These are phyloP conservation scores for Grammomys surdaster DNA, from an alignment of 2,113 vertebrate species.

Conservation along the genomic window DNA sequence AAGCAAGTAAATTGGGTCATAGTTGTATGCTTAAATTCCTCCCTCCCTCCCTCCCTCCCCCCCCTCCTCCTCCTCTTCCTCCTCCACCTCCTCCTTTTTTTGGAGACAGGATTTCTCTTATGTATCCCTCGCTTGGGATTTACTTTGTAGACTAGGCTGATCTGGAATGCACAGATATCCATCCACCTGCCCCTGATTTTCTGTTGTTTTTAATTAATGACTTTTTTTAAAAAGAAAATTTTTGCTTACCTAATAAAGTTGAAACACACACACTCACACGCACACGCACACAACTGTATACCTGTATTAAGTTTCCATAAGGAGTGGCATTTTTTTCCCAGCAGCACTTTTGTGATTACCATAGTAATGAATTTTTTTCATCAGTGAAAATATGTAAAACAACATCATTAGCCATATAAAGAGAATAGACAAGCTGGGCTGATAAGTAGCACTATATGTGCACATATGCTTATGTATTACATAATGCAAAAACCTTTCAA, in stretches of 20 bases:
- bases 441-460: background rate
- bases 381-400: slow-evolving; percentile 34
- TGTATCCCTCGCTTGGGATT: background rate
- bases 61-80: no score
- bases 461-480: slow-evolving; percentile 51
- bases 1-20: slow-evolving; percentile 69
- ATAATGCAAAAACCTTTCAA: slow-evolving; percentile 67
- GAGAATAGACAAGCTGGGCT: slow-evolving; percentile 41
- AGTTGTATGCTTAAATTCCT: background rate
- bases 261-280: background rate
- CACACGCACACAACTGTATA: background rate
- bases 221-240: slow-evolving; percentile 58
- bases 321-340: slow-evolving; percentile 58
- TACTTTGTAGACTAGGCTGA: background rate
- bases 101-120: background rate
- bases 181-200: background rate
- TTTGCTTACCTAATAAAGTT: slow-evolving; percentile 76
- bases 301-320: slow-evolving; percentile 64
- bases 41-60: no score
- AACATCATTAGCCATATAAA: slow-evolving; percentile 47
- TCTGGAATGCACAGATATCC: background rate
- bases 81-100: background rate
- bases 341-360: slow-evolving; percentile 15
- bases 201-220: slow-evolving; percentile 33
- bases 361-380: slow-evolving; percentile 50